These are phyloP conservation scores for Thamnophis elegans DNA, from an alignment of 2,797 vertebrate genomes.

Conservation along the genomic window DNA sequence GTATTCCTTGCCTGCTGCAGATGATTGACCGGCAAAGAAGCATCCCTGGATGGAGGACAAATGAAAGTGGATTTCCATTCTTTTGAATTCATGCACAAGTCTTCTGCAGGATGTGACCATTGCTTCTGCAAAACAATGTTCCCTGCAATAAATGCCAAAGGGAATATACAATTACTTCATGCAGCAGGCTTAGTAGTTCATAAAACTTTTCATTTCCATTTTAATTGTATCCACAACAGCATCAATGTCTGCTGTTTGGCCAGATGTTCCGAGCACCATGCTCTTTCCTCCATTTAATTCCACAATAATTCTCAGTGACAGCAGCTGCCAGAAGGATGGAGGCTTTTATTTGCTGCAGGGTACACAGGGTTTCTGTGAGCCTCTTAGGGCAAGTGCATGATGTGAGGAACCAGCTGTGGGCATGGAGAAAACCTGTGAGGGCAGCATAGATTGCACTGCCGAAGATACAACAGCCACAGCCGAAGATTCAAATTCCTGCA, in stretches of 20 bases:
- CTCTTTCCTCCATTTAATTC: neutral
- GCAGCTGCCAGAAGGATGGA: neutral
- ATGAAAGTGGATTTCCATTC: neutral
- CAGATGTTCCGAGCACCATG: neutral
- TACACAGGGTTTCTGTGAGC: neutral
- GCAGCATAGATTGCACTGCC: neutral
- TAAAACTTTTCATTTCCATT: neutral
- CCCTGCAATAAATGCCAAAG: neutral
- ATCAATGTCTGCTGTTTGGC: neutral
- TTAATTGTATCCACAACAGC: too few species aligned
- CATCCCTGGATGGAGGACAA: neutral
- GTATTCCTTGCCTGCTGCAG: neutral
- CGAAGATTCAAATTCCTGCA: neutral
- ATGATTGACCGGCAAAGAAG: neutral
- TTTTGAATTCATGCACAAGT: neutral
- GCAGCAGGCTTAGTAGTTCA: too few species aligned
- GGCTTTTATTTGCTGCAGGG: too few species aligned
- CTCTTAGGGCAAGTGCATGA: neutral
- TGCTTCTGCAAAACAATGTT: too few species aligned
- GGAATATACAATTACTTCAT: neutral
- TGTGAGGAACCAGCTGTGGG: neutral
- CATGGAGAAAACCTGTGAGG: neutral
- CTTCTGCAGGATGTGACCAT: neutral
- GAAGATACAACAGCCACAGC: neutral
- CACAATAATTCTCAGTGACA: neutral